Percentiles rank a stretch among this genome's conserved stretches.
phyloP scores from a whole-genome alignment of 2,797 vertebrate genomes.

The Propithecus perrieri region DNA sequence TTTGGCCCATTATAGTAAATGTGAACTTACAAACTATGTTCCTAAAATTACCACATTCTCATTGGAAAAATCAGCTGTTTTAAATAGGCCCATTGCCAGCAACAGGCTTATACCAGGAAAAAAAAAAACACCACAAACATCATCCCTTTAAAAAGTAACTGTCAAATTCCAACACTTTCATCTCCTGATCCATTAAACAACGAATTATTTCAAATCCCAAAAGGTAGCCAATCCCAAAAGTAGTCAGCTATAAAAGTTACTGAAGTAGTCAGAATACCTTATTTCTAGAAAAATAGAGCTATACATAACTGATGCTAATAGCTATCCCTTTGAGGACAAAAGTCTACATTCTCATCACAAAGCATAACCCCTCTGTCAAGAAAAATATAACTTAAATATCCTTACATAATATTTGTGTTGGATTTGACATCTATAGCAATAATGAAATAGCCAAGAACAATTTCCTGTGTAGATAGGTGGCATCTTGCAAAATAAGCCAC shows the following conservation, averaged over 20 bases:
- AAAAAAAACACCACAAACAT: conserved; percentile 63
- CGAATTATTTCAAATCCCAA: conserved; percentile 72
- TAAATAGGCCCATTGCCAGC: conserved; percentile 83
- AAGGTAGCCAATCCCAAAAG: conserved; percentile 67
- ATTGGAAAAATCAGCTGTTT: conserved; percentile 59
- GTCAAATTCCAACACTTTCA: conserved; percentile 69
- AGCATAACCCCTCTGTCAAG: conserved; percentile 74
- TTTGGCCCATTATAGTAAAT: conserved; percentile 60
- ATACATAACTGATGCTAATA: conserved; percentile 68
- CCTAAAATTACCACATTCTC: conserved; percentile 69
- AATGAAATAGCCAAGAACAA: conserved; percentile 64
- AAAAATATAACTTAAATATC: conserved; percentile 81
- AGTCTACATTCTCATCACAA: conserved; percentile 72
- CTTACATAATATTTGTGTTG: conserved; percentile 82
- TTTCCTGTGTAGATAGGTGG: conserved; percentile 71
- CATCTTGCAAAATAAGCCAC: conserved; percentile 30
- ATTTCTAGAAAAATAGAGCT: conserved; percentile 79
- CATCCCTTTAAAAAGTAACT: conserved; percentile 78
- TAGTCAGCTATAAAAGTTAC: conserved; percentile 74
- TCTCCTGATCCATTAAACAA: conserved; percentile 71
- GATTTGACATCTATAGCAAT: conserved; percentile 80
- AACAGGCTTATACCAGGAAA: conserved; percentile 82
- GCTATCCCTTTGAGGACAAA: conserved; percentile 65
- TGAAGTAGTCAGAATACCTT: conserved; percentile 68
- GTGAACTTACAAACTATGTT: conserved; percentile 63